A percentile compares a stretch with the other conserved stretches of the same genome.
These are phyloP conservation scores for Gallinago media DNA, from an alignment of 2,113 vertebrate species.

Conservation along the genomic window DNA sequence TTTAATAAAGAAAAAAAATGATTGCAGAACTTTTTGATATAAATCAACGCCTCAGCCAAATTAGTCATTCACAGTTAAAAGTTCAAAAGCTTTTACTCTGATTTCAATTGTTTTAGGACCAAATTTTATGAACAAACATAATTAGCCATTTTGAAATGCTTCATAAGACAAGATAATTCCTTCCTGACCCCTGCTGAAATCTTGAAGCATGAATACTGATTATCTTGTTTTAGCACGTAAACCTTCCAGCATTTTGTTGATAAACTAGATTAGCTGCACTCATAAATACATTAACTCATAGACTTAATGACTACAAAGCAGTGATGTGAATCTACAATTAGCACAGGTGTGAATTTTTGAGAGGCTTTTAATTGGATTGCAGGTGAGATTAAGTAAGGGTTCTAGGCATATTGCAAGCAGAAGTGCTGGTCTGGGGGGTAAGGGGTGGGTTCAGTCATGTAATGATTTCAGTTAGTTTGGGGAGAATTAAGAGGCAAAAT, in stretches of 20 bases:
- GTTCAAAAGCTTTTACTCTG: neutral
- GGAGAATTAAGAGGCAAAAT: neutral
- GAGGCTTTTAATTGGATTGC: slow-evolving; percentile 53
- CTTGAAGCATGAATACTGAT: neutral
- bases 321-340: slow-evolving; percentile 44
- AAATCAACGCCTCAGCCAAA: neutral
- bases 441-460: fast-evolving
- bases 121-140: slow-evolving; percentile 38
- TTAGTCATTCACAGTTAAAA: neutral
- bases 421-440: neutral
- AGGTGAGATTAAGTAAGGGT: slow-evolving; percentile 44
- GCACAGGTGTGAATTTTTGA: slow-evolving; percentile 32
- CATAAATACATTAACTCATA: slow-evolving; percentile 14
- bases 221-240: neutral
- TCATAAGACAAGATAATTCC: slow-evolving; percentile 50
- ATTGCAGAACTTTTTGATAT: neutral
- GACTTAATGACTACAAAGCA: slow-evolving; percentile 31
- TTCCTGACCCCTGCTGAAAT: slow-evolving; percentile 48
- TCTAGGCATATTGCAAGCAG: neutral
- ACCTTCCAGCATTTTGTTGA: slow-evolving; percentile 25
- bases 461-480: neutral
- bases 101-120: slow-evolving; percentile 9
- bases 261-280: slow-evolving; percentile 48
- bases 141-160: slow-evolving; percentile 46
- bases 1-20: neutral